These are phyloP conservation scores for Amphiprion percula DNA, from an alignment of 2,113 vertebrate genomes.

Conservation along the genomic window DNA sequence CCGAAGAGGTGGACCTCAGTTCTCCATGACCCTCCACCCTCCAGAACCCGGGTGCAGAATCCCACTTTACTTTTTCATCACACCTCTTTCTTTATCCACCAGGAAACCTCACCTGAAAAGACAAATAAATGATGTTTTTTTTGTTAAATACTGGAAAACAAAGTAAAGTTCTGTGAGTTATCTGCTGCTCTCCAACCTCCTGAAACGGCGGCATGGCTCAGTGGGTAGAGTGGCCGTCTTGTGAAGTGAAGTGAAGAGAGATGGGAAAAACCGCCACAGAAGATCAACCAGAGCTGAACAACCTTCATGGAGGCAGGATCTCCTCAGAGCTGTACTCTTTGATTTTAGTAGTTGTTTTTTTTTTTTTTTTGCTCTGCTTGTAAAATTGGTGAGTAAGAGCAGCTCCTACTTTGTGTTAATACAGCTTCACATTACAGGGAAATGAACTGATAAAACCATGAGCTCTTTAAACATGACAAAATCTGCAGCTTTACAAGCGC, in stretches of 20 bases:
- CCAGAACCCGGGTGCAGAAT: no score
- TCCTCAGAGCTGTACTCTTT: not conserved
- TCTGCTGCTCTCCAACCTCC: not conserved
- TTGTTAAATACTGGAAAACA: not conserved
- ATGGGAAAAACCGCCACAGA: not conserved
- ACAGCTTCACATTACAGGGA: no score
- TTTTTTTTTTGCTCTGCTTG: not conserved
- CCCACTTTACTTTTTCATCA: no score
- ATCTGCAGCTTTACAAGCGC: no score
- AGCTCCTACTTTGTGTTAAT: no score
- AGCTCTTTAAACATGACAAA: no score
- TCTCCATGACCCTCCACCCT: conserved; percentile 25
- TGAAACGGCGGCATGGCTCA: not conserved
- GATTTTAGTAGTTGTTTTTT: not conserved
- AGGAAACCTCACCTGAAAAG: not conserved
- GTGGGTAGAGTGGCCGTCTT: not conserved
- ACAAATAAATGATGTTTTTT: not conserved
- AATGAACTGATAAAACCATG: no score
- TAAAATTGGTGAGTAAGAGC: not conserved
- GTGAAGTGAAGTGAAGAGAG: not conserved
- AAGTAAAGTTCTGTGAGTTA: not conserved
- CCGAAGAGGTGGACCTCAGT: conserved; percentile 1
- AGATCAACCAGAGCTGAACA: not conserved
- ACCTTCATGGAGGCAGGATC: not conserved
- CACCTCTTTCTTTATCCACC: conserved; percentile 8